Conservation (phyloP, 2,113 vertebrate genomes). For the Leiothrix lutea region DNA sequence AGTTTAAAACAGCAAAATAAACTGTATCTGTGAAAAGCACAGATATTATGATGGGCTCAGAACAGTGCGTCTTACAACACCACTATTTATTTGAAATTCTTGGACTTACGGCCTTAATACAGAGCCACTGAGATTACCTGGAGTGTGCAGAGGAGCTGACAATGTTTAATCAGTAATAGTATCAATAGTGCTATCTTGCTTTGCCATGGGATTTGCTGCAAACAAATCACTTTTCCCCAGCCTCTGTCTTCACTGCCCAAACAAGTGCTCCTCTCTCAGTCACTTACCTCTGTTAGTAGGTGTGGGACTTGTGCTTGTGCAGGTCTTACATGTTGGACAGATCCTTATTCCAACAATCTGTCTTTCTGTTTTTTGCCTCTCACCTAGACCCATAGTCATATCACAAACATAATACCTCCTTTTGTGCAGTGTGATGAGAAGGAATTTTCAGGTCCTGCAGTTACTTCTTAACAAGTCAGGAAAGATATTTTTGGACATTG, state of each 20-base stretch:
- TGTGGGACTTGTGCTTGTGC: rapidly evolving
- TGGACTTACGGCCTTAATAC: rapidly evolving
- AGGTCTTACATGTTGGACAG: background rate
- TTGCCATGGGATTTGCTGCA: background rate
- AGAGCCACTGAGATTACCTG: background rate
- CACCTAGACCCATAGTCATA: background rate
- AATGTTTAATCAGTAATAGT: background rate
- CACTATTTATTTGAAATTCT: background rate
- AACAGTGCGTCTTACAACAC: background rate
- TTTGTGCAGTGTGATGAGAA: background rate
- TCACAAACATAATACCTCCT: background rate
- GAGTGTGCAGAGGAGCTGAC: background rate
- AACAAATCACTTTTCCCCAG: background rate
- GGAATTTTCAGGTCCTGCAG: background rate
- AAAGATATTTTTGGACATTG: background rate
- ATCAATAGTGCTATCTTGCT: background rate
- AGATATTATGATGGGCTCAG: background rate
- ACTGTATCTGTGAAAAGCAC: background rate
- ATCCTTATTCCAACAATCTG: background rate
- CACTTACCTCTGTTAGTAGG: background rate
- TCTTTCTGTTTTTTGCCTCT: background rate
- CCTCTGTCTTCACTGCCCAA: background rate
- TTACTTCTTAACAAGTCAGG: background rate
- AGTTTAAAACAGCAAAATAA: background rate
- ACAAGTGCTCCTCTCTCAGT: background rate